phyloP scores from a whole-genome alignment of 2,113 vertebrate genomes.

The Turdus rufiventris region DNA sequence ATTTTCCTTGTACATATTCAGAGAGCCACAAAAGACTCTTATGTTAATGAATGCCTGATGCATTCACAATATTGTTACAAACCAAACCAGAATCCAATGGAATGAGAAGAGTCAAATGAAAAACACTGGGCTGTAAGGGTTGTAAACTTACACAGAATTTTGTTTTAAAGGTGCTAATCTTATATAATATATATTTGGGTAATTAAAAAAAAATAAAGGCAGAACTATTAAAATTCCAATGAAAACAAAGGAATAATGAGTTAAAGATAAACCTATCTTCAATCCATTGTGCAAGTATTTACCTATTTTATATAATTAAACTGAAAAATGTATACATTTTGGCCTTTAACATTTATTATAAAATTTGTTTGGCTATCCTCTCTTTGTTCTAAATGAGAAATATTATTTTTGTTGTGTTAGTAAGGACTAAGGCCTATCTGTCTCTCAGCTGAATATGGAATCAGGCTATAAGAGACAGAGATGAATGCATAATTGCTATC shows the following conservation, averaged over 20 bases:
- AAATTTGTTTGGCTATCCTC: background rate
- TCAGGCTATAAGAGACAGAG: background rate
- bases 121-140: background rate
- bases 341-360: background rate
- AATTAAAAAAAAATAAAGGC: background rate
- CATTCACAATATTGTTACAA: background rate
- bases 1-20: background rate
- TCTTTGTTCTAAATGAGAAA: background rate
- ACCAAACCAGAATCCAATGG: background rate
- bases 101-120: background rate
- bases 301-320: background rate
- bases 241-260: background rate
- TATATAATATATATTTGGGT: background rate
- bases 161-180: background rate
- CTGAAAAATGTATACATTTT: background rate
- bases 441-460: slow-evolving; percentile 17
- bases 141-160: background rate
- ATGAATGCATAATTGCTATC: slow-evolving; percentile 31
- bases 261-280: background rate
- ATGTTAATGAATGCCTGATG: background rate
- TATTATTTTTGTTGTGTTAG: background rate
- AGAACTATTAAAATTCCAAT: background rate
- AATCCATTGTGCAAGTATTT: background rate
- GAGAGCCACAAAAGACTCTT: background rate
- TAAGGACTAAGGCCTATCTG: background rate